These are phyloP conservation scores for Pampus argenteus DNA, from an alignment of 2,797 vertebrate species.

Conservation along the genomic window DNA sequence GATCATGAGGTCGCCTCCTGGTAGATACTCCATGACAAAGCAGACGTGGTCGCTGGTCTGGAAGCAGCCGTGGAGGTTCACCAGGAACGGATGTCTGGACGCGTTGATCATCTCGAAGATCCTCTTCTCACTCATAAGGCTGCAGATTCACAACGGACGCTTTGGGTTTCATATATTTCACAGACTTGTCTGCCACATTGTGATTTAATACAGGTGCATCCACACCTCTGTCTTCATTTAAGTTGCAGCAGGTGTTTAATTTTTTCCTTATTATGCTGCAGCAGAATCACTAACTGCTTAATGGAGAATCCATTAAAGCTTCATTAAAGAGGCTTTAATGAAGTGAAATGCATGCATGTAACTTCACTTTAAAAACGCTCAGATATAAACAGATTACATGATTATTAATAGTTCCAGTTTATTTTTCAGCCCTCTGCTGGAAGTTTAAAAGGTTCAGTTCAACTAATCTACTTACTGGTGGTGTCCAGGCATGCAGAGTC, in stretches of 20 bases:
- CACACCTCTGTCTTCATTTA: not conserved
- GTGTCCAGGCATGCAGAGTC: too few relatives aligned
- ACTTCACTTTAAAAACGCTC: too few relatives aligned
- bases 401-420: too few relatives aligned
- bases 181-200: not conserved
- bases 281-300: not conserved
- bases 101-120: slow-evolving; percentile 92
- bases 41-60: slow-evolving; percentile 92
- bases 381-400: too few relatives aligned
- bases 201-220: not conserved
- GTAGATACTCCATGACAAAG: slow-evolving; percentile 93
- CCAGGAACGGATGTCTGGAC: slow-evolving; percentile 91
- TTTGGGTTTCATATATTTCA: not conserved
- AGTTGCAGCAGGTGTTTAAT: not conserved
- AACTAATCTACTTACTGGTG: not conserved
- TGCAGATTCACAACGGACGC: too few relatives aligned
- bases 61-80: slow-evolving; percentile 93
- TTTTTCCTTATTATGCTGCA: not conserved
- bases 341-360: not conserved
- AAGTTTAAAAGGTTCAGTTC: not conserved
- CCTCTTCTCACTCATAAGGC: slow-evolving; percentile 93
- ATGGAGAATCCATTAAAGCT: slow-evolving; percentile 6
- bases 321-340: slow-evolving; percentile 11
- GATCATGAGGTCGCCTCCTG: slow-evolving; percentile 95
- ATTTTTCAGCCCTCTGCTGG: too few relatives aligned